Percentiles rank a stretch among this genome's conserved stretches.
Conservation (phyloP, 1,140 invertebrate genomes). For the Forficula auricularia region DNA sequence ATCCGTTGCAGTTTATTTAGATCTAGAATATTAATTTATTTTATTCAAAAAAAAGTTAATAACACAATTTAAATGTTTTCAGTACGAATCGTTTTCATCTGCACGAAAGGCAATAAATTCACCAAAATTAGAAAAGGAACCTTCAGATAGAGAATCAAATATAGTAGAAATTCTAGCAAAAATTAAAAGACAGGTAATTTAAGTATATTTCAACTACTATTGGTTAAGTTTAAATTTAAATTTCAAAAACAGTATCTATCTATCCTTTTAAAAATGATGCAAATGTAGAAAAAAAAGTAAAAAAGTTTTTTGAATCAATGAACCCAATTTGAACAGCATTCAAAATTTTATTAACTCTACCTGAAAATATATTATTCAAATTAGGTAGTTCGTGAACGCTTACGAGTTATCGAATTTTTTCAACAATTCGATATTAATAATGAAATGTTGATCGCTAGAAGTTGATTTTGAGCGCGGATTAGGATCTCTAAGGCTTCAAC, state of each 20-base stretch:
- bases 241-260: too few species aligned
- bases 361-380: background rate
- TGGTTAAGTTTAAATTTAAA: background rate
- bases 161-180: constrained; percentile 48
- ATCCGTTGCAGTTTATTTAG: constrained; percentile 1
- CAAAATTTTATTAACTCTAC: too few species aligned
- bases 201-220: background rate
- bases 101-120: constrained; percentile 19
- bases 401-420: constrained; percentile 37
- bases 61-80: background rate
- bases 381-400: constrained; percentile 40
- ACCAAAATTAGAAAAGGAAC: constrained; percentile 14
- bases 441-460: constrained; percentile 35
- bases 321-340: too few species aligned
- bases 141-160: constrained; percentile 30
- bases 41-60: background rate
- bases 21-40: background rate
- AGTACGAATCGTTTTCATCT: background rate
- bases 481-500: constrained; percentile 36
- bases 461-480: constrained; percentile 44
- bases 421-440: constrained; percentile 39
- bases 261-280: too few species aligned
- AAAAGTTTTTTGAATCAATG: too few species aligned
- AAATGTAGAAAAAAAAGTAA: too few species aligned
- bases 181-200: constrained; percentile 39